phyloP scores from a whole-genome alignment of 2,888 invertebrate genomes.

The Shargacucullia verbasci region DNA sequence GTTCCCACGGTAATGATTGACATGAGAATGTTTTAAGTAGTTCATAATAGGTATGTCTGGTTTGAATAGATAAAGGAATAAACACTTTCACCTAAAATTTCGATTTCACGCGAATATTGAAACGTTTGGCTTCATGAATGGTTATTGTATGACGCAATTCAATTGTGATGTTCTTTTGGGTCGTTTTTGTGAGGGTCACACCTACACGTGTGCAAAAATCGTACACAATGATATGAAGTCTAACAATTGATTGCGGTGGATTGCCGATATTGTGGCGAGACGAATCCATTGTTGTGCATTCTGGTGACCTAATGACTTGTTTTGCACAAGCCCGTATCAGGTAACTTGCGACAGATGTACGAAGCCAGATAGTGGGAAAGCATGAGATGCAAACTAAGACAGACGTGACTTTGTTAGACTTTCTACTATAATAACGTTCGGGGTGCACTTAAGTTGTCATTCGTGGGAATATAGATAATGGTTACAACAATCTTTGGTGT shows the following conservation, averaged over 20 bases:
- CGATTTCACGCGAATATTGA: constrained; percentile 55
- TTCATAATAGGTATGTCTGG: constrained; percentile 35
- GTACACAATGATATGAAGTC: constrained; percentile 55
- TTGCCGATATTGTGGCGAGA: constrained; percentile 55
- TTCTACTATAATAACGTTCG: constrained; percentile 80
- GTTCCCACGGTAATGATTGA: constrained; percentile 69
- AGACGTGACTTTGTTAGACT: constrained; percentile 84
- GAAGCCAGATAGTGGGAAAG: constrained; percentile 80
- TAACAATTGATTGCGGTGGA: constrained; percentile 54
- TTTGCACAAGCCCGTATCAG: constrained; percentile 77
- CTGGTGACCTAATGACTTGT: constrained; percentile 79
- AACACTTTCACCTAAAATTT: constrained; percentile 65
- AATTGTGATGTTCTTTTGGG: constrained; percentile 64
- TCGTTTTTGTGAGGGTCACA: constrained; percentile 67
- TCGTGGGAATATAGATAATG: constrained; percentile 85
- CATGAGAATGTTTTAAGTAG: constrained; percentile 64
- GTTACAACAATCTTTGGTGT: constrained; percentile 71
- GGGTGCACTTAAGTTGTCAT: constrained; percentile 82
- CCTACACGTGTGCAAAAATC: constrained; percentile 80
- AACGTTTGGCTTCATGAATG: constrained; percentile 58
- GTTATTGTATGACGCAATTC: constrained; percentile 67
- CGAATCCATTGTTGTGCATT: constrained; percentile 67
- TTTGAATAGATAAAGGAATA: constrained; percentile 42
- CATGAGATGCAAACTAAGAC: constrained; percentile 83
- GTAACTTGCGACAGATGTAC: constrained; percentile 82